Evolutionary conservation across 1,140 invertebrate species (phyloP).

Genomic region (Ceratosolen fusciceps): DNA sequence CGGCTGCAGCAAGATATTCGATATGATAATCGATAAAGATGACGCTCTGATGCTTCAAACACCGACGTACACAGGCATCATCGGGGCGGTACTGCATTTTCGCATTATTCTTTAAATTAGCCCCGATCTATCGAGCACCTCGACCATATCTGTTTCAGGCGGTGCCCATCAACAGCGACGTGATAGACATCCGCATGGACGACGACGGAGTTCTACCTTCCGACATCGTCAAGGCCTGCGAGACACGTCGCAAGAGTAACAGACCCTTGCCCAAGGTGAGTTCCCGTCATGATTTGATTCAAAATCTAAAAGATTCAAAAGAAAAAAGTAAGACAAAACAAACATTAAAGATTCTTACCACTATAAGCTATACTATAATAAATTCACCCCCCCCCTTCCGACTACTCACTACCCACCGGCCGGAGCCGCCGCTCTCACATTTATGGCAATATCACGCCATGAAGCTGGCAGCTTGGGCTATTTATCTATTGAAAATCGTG

Average conservation of each 20-base stretch:
- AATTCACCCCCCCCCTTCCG: too few relatives aligned
- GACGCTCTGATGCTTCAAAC: conserved; percentile 78
- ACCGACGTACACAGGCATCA: conserved; percentile 77
- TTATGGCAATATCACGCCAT: too few relatives aligned
- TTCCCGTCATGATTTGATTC: too few relatives aligned
- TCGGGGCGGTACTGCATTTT: conserved; percentile 53
- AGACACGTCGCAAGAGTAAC: conserved; percentile 51
- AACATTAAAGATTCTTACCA: too few relatives aligned
- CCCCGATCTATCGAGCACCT: neutral
- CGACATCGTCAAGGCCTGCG: conserved; percentile 57
- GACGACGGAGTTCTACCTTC: conserved; percentile 63
- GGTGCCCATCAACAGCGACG: conserved; percentile 55
- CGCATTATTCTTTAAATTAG: neutral
- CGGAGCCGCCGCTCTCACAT: too few relatives aligned
- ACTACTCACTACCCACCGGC: too few relatives aligned
- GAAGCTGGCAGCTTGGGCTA: too few relatives aligned
- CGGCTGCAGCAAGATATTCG: conserved; percentile 79
- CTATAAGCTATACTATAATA: too few relatives aligned
- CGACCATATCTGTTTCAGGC: conserved; percentile 54
- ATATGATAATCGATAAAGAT: conserved; percentile 77
- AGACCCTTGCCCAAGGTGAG: conserved; percentile 64
- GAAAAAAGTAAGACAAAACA: too few relatives aligned
- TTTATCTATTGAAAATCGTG: too few relatives aligned
- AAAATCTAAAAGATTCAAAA: too few relatives aligned
- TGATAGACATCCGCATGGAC: conserved; percentile 64